Percentiles rank a stretch among this genome's conserved stretches.
Evolutionary conservation across 2,888 invertebrate genomes (phyloP).

Genomic region (Epistrophe grossulariae): DNA sequence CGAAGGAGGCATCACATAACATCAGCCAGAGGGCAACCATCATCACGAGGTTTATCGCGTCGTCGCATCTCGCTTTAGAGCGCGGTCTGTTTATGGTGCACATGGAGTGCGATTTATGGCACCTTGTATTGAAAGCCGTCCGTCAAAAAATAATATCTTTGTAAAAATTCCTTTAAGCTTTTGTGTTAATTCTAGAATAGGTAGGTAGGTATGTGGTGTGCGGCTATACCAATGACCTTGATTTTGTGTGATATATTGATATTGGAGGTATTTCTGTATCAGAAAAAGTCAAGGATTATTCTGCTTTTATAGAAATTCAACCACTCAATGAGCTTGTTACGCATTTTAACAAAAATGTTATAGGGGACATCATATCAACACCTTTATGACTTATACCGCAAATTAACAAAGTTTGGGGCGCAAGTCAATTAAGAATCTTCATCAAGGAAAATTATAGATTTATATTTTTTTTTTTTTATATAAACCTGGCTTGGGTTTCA

Average conservation of each 20-base stretch:
- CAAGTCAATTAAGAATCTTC: too few species aligned
- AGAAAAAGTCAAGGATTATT: conserved; percentile 48
- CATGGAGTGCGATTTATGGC: conserved; percentile 75
- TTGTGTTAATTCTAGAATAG: conserved; percentile 12
- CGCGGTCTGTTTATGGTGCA: conserved; percentile 68
- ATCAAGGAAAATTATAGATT: too few species aligned
- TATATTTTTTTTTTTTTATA: too few species aligned
- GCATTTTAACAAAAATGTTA: too few species aligned
- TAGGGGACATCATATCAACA: too few species aligned
- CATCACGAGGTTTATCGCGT: conserved; percentile 55
- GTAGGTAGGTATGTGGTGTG: neutral
- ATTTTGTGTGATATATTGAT: conserved; percentile 52
- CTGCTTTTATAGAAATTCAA: neutral
- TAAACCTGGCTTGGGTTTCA: too few species aligned
- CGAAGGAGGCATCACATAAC: neutral
- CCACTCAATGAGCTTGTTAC: neutral
- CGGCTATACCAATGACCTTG: conserved; percentile 53
- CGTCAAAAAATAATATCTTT: conserved; percentile 66
- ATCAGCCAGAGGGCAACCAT: conserved; percentile 25
- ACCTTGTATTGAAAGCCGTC: conserved; percentile 64
- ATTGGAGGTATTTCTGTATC: conserved; percentile 18
- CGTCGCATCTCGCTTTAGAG: conserved; percentile 43
- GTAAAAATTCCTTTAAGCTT: conserved; percentile 49
- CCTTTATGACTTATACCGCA: too few species aligned
- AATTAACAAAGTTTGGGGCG: too few species aligned